Percentiles rank a stretch among this genome's conserved stretches.
phyloP scores from a whole-genome alignment of 2,888 invertebrate species.

The Miltochrista miniata region DNA sequence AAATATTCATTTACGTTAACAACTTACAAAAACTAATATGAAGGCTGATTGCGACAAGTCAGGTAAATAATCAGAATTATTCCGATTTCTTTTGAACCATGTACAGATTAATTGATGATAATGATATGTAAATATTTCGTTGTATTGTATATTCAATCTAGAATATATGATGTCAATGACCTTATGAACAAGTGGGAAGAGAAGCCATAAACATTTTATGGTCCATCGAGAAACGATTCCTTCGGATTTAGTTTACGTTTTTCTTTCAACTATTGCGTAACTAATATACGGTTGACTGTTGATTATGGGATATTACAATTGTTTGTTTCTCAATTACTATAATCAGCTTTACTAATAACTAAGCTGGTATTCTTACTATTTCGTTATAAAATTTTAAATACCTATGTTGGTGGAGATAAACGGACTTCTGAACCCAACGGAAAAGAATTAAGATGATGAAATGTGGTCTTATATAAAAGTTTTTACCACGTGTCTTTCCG shows the following conservation, averaged over 20 bases:
- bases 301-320: slow-evolving; percentile 34
- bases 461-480: too few species aligned
- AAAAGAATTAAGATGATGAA: too few species aligned
- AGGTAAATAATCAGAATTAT: slow-evolving; percentile 9
- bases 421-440: too few species aligned
- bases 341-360: not conserved
- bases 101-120: slow-evolving; percentile 65
- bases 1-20: not conserved
- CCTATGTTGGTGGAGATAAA: too few species aligned
- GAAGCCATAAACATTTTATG: slow-evolving; percentile 75
- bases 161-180: slow-evolving; percentile 69
- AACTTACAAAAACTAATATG: not conserved
- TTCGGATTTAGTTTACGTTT: slow-evolving; percentile 54
- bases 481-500: too few species aligned
- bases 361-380: too few species aligned
- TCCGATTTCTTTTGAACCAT: slow-evolving; percentile 13
- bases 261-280: slow-evolving; percentile 51
- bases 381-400: too few species aligned
- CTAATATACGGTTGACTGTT: slow-evolving; percentile 33
- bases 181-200: slow-evolving; percentile 70
- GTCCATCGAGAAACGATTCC: slow-evolving; percentile 58
- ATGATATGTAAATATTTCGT: slow-evolving; percentile 74
- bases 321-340: slow-evolving; percentile 25
- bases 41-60: not conserved
- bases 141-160: slow-evolving; percentile 69